Evolutionary conservation across 2,888 invertebrate genomes (phyloP), one percentile per base, ranked within the genome.

Genomic region (Biston stratarius): DNA sequence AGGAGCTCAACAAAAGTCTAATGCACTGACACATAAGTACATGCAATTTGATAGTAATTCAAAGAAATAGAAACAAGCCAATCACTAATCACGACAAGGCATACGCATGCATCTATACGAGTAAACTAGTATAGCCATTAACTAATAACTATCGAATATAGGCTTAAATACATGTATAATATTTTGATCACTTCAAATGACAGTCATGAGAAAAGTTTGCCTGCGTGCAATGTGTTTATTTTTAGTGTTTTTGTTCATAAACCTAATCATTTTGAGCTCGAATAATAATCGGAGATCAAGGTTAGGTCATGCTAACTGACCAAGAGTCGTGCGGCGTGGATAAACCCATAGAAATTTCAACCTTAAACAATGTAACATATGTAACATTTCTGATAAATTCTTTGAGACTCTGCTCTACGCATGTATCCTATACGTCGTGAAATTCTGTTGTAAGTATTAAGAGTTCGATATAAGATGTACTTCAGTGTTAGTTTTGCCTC

Each of bases 11-110:
- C 76, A 75, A 8, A 69, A 72, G 44, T 60, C 64, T 72, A 71
- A 67, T 70, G 74, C 80, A 83, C 74, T 74, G 74, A 88, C 83
- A 89, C 78, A 77, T 80, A 38, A 24, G 8, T 38, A 85, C 91
- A 91, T 91, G 91, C 91, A 87, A 86, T 86, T 84, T 82, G 78
- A 83, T 82, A 83, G 79, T 82, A 80, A 87, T 85, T 85, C 83
- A 84, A 87, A 87, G 75, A 78, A 83, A 87, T 83, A 80, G 80
- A 72, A 80, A 78, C 81, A 83, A 79, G 77, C 74, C 65, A 71
- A 76, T 79, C 69, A 67, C 73, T 56, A 67, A 67, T 58, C 59
- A 67, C n/a, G n/a, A n/a, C 63, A 71, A 79, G 67, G 73, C 67
- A 69, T 75, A 72, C 71, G 79, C 88, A 88, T 88, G 88, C 88